Evolutionary conservation across 1,140 invertebrate genomes (phyloP), one percentile per base, ranked within the genome.

Genomic region (Trichonephila clavata): DNA sequence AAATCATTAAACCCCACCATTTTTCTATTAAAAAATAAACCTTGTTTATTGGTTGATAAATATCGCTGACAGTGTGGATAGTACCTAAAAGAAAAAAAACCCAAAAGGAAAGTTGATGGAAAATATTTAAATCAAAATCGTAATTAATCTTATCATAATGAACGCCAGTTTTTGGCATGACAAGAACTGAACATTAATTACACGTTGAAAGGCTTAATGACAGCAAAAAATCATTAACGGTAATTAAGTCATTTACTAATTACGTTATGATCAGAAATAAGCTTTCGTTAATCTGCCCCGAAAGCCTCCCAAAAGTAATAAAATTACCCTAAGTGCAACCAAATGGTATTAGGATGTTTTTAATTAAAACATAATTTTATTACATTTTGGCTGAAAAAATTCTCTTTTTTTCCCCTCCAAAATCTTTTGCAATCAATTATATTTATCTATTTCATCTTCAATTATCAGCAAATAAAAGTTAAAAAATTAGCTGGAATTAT

Each of bases 211-310:
- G 86, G 84, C 92, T 86, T 93, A 93, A 93, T 93, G 92, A 93
- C 86, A 43, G 86, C 71, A 39, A 92, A 93, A 93, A 93, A 93
- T 93, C 92, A 86, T 93, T 93, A 93, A 93, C 92, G 90, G 92
- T 77, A 94, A 94, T 94, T 94, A 94, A 94, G 86, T 94, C 93
- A 90, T 87, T 94, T 94, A 94, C 90, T 94, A 94, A 94, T 94
- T 94, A 94, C 93, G 93, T 94, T 94, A 94, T 90, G 87, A 94
- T 90, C 77, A 94, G 93, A 94, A 94, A 94, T 94, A 94, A 94
- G 93, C 93, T 94, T 94, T 94, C 93, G 93, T 90, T 94, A 94
- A 94, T 94, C 93, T 94, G 86, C 87, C 71, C 92, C 86, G 92
- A 93, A 93, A 93, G 84, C 92, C 93, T 89, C 93, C 87, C 93